Evolutionary conservation across 2,888 invertebrate species (phyloP).

Genomic region (Lasioglossum villosulum): DNA sequence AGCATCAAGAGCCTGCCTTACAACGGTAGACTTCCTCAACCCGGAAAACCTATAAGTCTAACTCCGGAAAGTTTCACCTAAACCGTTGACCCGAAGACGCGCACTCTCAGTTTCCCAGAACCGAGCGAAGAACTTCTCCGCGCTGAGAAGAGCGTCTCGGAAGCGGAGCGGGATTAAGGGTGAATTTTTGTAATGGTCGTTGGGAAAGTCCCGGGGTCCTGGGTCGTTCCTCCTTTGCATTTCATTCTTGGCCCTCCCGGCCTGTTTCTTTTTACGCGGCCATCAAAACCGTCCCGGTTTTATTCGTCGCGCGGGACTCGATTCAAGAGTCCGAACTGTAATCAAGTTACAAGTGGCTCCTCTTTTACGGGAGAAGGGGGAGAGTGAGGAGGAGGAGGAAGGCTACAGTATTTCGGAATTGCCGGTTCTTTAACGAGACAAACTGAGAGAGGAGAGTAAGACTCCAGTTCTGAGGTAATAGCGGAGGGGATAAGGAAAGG

Average conservation of each 20-base stretch:
- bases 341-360: constrained; percentile 41
- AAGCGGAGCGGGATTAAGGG: constrained; percentile 1
- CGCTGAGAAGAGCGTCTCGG: neutral
- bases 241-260: constrained; percentile 7
- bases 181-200: constrained; percentile 36
- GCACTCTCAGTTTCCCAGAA: constrained; percentile 1
- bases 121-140: neutral
- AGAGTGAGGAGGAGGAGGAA: neutral
- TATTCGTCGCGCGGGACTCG: constrained; percentile 32
- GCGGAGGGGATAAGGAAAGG: neutral
- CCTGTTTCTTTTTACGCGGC: constrained; percentile 42
- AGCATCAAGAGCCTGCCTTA: neutral
- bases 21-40: neutral
- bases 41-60: neutral
- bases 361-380: constrained; percentile 18
- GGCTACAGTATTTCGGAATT: constrained; percentile 34
- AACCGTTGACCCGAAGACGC: neutral
- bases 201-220: constrained; percentile 16
- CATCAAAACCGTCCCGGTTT: constrained; percentile 33
- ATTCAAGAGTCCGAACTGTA: constrained; percentile 34
- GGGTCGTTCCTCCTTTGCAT: neutral
- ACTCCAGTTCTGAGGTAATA: neutral
- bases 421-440: constrained; percentile 27
- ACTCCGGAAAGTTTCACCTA: neutral
- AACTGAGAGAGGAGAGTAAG: neutral